Evolutionary conservation across 2,888 invertebrate species (phyloP).

Genomic region (Pyrochroa serraticornis): DNA sequence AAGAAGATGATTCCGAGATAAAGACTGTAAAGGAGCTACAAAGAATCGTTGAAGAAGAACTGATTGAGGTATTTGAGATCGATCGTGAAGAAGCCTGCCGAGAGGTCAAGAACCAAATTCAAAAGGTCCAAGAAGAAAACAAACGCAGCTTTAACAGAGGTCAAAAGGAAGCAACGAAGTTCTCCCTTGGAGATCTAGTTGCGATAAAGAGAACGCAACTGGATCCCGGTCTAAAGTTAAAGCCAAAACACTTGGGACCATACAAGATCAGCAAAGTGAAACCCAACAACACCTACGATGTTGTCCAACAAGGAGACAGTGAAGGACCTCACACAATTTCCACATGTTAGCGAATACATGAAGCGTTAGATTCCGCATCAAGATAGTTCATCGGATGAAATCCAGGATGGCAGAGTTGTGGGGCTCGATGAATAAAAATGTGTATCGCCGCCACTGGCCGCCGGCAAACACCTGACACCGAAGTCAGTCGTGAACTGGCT

Average conservation of each 20-base stretch:
- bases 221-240: constrained; percentile 42
- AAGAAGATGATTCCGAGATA: too few relatives aligned
- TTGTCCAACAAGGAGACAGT: too few relatives aligned
- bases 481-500: too few relatives aligned
- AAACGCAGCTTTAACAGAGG: constrained; percentile 17
- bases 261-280: constrained; percentile 39
- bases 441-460: too few relatives aligned
- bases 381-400: too few relatives aligned
- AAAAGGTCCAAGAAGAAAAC: constrained; percentile 39
- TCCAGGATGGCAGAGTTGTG: too few relatives aligned
- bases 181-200: constrained; percentile 39
- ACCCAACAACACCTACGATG: constrained; percentile 42
- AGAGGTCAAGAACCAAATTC: too few relatives aligned
- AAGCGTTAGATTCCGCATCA: too few relatives aligned
- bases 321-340: too few relatives aligned
- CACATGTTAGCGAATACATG: too few relatives aligned
- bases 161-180: constrained; percentile 27
- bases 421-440: too few relatives aligned
- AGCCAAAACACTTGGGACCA: constrained; percentile 47
- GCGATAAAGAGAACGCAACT: constrained; percentile 49
- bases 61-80: constrained; percentile 24
- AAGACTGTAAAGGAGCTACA: constrained; percentile 21
- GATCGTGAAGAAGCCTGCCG: constrained; percentile 24
- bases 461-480: too few relatives aligned
- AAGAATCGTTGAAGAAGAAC: constrained; percentile 33